Evolutionary conservation across 2,113 vertebrate genomes (phyloP).

Genomic region (Danionella cerebrum): DNA sequence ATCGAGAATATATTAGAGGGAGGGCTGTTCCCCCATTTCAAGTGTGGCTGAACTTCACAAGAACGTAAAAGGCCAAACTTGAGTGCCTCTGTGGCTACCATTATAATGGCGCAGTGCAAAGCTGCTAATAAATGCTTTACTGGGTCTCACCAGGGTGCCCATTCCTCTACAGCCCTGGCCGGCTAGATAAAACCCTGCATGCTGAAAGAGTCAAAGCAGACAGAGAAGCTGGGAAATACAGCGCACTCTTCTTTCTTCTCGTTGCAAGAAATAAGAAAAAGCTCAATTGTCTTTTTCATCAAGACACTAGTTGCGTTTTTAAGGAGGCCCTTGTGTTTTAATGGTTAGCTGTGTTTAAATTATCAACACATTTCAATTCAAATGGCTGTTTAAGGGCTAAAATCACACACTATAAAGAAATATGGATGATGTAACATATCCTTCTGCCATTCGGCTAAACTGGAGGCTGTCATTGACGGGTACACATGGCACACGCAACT

Average conservation of each 20-base stretch:
- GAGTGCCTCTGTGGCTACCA: conserved; percentile 81
- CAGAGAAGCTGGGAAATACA: conserved; percentile 31
- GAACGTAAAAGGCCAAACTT: conserved; percentile 85
- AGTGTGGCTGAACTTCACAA: conserved; percentile 71
- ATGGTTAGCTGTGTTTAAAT: no score
- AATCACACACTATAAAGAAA: no score
- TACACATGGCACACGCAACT: no score
- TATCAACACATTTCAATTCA: no score
- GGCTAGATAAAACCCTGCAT: conserved; percentile 47
- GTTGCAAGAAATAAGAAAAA: conserved; percentile 44
- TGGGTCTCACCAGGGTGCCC: conserved; percentile 81
- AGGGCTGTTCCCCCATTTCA: conserved; percentile 51
- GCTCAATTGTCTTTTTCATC: conserved; percentile 41
- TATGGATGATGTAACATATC: no score
- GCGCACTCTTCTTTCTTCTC: conserved; percentile 24
- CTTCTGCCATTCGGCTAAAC: no score
- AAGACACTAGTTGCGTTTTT: conserved; percentile 41
- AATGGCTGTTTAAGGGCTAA: no score
- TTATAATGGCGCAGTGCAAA: conserved; percentile 89
- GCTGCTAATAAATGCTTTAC: conserved; percentile 93
- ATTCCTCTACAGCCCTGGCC: conserved; percentile 66
- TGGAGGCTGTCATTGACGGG: no score
- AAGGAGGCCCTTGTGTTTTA: conserved; percentile 46
- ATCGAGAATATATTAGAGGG: conserved; percentile 59
- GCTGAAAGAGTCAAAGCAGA: conserved; percentile 38